A percentile compares a stretch with the other conserved stretches of the same genome.
These are phyloP conservation scores for Penelope pileata DNA, from an alignment of 2,113 vertebrate species.

Conservation along the genomic window DNA sequence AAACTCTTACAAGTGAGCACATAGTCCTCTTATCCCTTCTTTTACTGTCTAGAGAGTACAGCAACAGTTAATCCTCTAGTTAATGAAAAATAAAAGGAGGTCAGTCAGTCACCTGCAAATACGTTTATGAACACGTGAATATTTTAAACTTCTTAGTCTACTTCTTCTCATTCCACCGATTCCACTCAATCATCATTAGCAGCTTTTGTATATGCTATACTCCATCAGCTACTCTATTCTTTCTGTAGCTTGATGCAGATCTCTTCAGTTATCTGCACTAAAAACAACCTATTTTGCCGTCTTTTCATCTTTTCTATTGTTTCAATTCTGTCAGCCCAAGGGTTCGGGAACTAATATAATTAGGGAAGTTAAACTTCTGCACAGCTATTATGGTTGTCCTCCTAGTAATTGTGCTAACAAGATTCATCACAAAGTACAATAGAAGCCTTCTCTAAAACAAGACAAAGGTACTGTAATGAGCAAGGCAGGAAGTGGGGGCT, in stretches of 20 bases:
- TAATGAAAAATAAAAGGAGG: not conserved
- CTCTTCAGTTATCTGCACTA: not conserved
- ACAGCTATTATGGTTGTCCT: not conserved
- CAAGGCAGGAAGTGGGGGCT: slow-evolving; percentile 27
- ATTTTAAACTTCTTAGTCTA: not conserved
- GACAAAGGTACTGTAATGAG: slow-evolving; percentile 52
- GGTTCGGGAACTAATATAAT: slow-evolving; percentile 17
- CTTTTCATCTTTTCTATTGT: not conserved
- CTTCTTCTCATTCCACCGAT: not conserved
- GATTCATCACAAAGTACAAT: slow-evolving; percentile 40
- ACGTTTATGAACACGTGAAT: not conserved
- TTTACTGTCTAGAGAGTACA: not conserved
- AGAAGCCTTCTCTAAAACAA: slow-evolving; percentile 44
- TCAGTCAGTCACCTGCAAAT: not conserved
- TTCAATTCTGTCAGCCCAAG: not conserved
- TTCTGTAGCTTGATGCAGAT: not conserved
- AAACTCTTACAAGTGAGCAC: not conserved
- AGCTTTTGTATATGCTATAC: not conserved
- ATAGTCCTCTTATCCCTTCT: too few species aligned
- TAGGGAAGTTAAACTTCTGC: slow-evolving; percentile 3
- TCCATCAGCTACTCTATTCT: not conserved
- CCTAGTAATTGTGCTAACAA: slow-evolving; percentile 10
- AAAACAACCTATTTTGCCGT: not conserved
- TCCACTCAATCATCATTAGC: not conserved
- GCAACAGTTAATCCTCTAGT: not conserved